phyloP scores from a whole-genome alignment of 1,140 invertebrate species.

The Ceratina australensis region DNA sequence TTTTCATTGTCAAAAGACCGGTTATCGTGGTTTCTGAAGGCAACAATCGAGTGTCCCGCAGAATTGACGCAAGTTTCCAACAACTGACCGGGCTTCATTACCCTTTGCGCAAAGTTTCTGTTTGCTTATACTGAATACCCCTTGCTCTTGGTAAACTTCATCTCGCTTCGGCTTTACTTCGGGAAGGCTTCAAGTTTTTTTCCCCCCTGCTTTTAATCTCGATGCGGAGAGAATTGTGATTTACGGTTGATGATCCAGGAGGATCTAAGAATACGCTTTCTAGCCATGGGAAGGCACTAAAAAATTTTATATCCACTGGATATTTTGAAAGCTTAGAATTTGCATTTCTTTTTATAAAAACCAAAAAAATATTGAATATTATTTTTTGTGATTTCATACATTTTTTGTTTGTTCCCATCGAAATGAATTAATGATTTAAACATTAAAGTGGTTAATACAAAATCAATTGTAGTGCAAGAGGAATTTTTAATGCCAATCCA shows the following conservation, averaged over 20 bases:
- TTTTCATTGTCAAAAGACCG: no score
- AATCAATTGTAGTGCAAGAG: no score
- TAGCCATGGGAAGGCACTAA: not conserved
- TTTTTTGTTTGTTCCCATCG: no score
- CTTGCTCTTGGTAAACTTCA: conserved; percentile 23
- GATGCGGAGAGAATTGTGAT: conserved; percentile 18
- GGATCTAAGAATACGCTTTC: conserved; percentile 5
- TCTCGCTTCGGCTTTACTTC: not conserved
- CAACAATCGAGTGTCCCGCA: conserved; percentile 6
- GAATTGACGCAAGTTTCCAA: conserved; percentile 9
- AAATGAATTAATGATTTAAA: no score
- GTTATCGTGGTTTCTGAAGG: not conserved
- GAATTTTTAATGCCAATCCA: no score
- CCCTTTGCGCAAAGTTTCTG: conserved; percentile 22
- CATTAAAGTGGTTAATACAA: no score
- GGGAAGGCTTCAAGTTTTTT: not conserved
- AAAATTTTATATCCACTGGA: not conserved
- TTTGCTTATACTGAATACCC: conserved; percentile 24
- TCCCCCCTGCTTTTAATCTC: conserved; percentile 16
- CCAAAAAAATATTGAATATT: no score
- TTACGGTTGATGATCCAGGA: not conserved
- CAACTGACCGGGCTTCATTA: conserved; percentile 30
- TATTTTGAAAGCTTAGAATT: no score
- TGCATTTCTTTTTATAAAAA: no score
- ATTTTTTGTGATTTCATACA: no score